phyloP scores from a whole-genome alignment of 2,797 vertebrate genomes.

The Falco naumanni region DNA sequence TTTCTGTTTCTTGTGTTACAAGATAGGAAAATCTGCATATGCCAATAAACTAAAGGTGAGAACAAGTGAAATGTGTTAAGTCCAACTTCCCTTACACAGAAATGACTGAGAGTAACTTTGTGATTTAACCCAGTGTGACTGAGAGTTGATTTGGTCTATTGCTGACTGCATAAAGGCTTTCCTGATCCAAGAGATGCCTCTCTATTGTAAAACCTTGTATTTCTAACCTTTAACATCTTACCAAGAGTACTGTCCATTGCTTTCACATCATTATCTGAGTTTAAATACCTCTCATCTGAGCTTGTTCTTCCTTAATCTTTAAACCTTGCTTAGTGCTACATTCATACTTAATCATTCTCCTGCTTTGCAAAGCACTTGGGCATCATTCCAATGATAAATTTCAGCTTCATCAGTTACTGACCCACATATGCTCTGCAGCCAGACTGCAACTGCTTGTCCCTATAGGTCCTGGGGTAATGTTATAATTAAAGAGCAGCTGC shows the following conservation, averaged over 20 bases:
- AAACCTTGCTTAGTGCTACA: constrained; percentile 55
- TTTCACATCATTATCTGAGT: constrained; percentile 63
- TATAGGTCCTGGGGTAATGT: constrained; percentile 36
- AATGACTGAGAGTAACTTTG: not conserved
- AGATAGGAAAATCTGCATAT: not conserved
- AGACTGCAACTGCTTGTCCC: constrained; percentile 31
- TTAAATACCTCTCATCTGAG: constrained; percentile 50
- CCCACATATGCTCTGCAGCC: constrained; percentile 34
- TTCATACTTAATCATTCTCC: constrained; percentile 70
- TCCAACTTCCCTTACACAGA: not conserved
- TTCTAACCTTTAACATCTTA: constrained; percentile 68
- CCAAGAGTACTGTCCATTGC: constrained; percentile 53
- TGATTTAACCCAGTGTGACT: constrained; percentile 48
- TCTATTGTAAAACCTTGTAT: constrained; percentile 45
- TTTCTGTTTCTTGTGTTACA: not conserved
- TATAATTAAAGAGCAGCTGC: constrained; percentile 67
- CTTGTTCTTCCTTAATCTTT: constrained; percentile 57
- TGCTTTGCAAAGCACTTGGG: constrained; percentile 51
- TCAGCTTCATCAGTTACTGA: constrained; percentile 70
- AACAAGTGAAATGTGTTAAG: not conserved
- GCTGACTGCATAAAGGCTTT: constrained; percentile 18
- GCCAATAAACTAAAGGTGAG: not conserved
- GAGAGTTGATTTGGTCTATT: constrained; percentile 42
- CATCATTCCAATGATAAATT: constrained; percentile 68
- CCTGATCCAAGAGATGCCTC: constrained; percentile 24